Percentiles rank a stretch among this genome's conserved stretches.
Conservation (phyloP, 2,113 vertebrate genomes). For the Cyrtonyx montezumae region DNA sequence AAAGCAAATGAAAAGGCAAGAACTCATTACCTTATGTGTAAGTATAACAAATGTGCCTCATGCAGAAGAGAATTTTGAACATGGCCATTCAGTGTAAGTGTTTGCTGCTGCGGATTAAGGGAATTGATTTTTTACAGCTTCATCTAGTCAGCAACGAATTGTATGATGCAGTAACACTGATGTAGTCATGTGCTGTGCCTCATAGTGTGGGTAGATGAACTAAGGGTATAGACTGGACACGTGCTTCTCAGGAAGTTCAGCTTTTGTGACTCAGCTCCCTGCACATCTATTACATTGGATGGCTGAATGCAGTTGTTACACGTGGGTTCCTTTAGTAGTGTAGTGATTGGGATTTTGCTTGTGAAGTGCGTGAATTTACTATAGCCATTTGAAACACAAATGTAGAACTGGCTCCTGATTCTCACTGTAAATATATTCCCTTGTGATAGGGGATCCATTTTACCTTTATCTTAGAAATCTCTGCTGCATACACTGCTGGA, state of each 20-base stretch:
- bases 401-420: slow-evolving; percentile 5
- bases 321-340: background rate
- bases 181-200: background rate
- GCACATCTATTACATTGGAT: background rate
- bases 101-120: background rate
- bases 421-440: background rate
- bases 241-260: background rate
- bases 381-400: slow-evolving; percentile 2
- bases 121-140: background rate
- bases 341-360: slow-evolving; percentile 29
- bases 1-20: background rate
- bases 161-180: background rate
- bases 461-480: background rate
- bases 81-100: background rate
- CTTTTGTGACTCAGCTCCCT: slow-evolving; percentile 2
- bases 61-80: background rate
- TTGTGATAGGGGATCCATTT: background rate
- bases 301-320: background rate
- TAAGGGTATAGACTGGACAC: background rate
- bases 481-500: background rate
- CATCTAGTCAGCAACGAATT: background rate
- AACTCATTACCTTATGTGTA: background rate
- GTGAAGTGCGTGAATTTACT: background rate
- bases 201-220: background rate
- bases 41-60: background rate